Base-by-base conservation (phyloP, 1,140 invertebrate genomes). In the Cheumatopsyche charites region DNA sequence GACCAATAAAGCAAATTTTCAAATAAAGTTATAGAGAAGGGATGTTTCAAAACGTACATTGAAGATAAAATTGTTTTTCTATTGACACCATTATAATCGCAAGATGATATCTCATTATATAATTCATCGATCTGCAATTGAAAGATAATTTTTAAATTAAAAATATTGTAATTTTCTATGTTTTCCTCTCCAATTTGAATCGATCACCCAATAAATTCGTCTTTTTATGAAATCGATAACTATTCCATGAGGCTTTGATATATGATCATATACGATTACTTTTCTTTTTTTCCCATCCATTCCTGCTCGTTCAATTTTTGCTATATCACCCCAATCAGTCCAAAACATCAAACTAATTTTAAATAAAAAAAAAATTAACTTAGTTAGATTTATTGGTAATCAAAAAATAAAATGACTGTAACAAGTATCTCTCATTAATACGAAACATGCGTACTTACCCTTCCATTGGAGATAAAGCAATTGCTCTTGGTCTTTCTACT, bases 1-100 rank as follows among this genome's bases (percentile, higher is more conserved):
- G 95, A 96, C 96, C 96, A 98, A 84, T 97, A 98, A 7, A 98
- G 87, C 81, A 89, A 92, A 81, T 98, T 96, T 79, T 96, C 94
- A 78, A 96, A 95, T 0, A 93, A 93, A 41, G 93, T 94, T 69
- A 97, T 93, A 17, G 92, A 94, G 83, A 97, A 97, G 0, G 96
- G 96, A 86, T 98, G 96, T 47, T 91, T 86, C 4, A 96, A 81
- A 42, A 86, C 84, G 23, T 93, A 87, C 26, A 88, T 80, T 12
- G 91, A 92, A 79, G 90, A 90, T 0, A 92, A 82, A 45, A 97
- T 87, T 9, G 95, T 87, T 52, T 90, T 85, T 70, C 94, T 87
- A 41, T 91, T 87, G 0, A 87, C 84, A 1, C 95, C 95, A 81
- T 97, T 92, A 79, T 91, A 95, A 84, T 95, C 90, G 75, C 91